Conservation (phyloP, 2,888 invertebrate genomes). For the Branchellion lobata region DNA sequence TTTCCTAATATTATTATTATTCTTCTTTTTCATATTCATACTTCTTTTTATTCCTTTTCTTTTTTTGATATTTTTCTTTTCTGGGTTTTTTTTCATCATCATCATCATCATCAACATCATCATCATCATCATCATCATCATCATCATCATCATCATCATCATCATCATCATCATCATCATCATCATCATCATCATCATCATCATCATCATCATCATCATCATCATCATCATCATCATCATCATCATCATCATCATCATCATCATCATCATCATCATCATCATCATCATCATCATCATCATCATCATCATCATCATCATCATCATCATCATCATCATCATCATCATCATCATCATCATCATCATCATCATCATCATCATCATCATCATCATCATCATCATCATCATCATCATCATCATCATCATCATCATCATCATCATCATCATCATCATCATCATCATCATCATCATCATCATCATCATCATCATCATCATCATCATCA, state of each 20-base stretch:
- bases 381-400: not conserved
- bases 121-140: conserved; percentile 10
- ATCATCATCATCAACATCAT: conserved; percentile 28
- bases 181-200: not conserved
- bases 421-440: conserved; percentile 40
- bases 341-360: conserved; percentile 20
- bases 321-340: conserved; percentile 32
- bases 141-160: not conserved
- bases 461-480: conserved; percentile 45
- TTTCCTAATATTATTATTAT: too few species aligned
- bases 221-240: not conserved
- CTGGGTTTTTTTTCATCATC: not conserved
- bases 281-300: conserved; percentile 11
- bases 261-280: not conserved
- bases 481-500: conserved; percentile 44
- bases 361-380: conserved; percentile 32
- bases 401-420: conserved; percentile 24
- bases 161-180: not conserved
- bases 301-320: conserved; percentile 14
- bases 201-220: not conserved
- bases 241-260: not conserved
- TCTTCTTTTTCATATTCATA: too few species aligned
- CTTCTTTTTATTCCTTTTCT: too few species aligned
- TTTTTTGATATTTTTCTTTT: not conserved
- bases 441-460: conserved; percentile 42